A percentile compares a stretch with the other conserved stretches of the same genome.
Evolutionary conservation across 2,113 vertebrate genomes (phyloP).

Genomic region (Rafetus swinhoei): DNA sequence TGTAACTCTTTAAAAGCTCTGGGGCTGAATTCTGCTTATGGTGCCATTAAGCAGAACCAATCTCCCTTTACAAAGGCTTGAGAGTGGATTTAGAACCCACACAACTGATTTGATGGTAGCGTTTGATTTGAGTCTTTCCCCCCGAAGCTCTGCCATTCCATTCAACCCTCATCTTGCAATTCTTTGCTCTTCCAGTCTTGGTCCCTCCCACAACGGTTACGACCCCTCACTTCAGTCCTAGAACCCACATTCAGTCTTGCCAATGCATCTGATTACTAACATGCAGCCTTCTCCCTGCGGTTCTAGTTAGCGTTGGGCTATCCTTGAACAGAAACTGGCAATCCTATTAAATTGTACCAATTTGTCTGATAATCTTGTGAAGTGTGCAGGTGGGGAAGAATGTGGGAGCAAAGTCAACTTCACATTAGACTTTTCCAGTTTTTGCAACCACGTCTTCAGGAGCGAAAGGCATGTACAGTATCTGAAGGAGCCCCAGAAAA

Average conservation of each 20-base stretch:
- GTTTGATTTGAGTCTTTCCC: not conserved
- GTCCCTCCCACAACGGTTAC: not conserved
- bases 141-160: not conserved
- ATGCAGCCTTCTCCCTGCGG: not conserved
- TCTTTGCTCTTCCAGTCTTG: not conserved
- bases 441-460: not conserved
- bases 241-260: not conserved
- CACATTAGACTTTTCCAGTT: not conserved
- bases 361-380: not conserved
- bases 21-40: not conserved
- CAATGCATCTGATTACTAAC: not conserved
- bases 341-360: not conserved
- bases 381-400: not conserved
- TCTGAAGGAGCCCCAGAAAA: not conserved
- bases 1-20: not conserved
- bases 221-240: not conserved
- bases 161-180: not conserved
- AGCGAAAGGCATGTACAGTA: not conserved
- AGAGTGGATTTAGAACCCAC: not conserved
- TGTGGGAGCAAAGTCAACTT: not conserved
- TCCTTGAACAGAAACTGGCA: not conserved
- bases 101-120: not conserved
- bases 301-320: not conserved
- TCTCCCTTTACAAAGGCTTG: not conserved
- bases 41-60: not conserved